Evolutionary conservation across 2,888 invertebrate genomes (phyloP).

Genomic region (Calephelis perditalis): DNA sequence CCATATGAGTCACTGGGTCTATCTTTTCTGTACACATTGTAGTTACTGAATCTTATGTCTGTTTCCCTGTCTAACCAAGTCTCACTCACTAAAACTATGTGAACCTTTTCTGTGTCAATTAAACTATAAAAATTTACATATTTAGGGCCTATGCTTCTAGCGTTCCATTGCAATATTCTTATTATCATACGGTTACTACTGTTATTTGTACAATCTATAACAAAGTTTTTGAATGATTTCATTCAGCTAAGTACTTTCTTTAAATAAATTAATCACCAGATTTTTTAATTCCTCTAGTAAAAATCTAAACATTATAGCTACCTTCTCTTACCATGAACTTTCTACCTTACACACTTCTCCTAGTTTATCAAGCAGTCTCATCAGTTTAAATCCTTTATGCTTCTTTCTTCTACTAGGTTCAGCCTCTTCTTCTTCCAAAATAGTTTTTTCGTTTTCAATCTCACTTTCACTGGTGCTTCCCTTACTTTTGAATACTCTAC

Average conservation of each 20-base stretch:
- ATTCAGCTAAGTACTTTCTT: neutral
- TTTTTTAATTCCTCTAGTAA: slow-evolving; percentile 1
- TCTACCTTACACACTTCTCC: neutral
- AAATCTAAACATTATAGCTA: neutral
- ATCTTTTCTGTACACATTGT: slow-evolving; percentile 1
- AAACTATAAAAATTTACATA: neutral
- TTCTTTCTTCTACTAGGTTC: neutral
- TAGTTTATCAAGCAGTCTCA: neutral
- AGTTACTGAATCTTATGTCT: neutral
- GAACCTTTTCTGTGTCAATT: neutral
- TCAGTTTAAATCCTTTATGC: neutral
- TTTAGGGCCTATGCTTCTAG: slow-evolving; percentile 2
- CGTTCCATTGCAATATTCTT: slow-evolving; percentile 4
- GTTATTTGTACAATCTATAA: neutral
- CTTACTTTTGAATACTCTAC: neutral
- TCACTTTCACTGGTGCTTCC: neutral
- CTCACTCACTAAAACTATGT: slow-evolving; percentile 4
- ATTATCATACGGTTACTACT: neutral
- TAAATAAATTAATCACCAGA: neutral
- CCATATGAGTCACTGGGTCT: neutral
- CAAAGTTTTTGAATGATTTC: neutral
- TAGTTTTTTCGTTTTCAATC: neutral
- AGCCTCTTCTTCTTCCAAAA: neutral
- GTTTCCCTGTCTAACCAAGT: slow-evolving; percentile 4
- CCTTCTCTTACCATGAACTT: neutral